A percentile compares a stretch with the other conserved stretches of the same genome.
phyloP scores from a whole-genome alignment of 2,888 invertebrate genomes.

The Listrodromus nycthemerus region DNA sequence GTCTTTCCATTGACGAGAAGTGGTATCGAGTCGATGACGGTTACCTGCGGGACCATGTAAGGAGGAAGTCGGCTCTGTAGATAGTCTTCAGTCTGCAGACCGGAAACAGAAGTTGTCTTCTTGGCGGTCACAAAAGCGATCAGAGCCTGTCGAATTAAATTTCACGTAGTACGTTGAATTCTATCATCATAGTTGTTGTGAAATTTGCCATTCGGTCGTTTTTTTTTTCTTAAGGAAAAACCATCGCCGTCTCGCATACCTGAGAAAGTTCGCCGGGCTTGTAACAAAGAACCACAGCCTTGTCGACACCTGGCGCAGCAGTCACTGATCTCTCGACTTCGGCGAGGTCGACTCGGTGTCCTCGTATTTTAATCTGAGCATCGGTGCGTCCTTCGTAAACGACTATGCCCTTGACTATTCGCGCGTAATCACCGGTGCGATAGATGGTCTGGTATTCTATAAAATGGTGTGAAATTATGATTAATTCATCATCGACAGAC shows the following conservation, averaged over 20 bases:
- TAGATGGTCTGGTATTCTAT: constrained; percentile 90
- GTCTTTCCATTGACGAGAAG: constrained; percentile 94
- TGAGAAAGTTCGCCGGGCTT: constrained; percentile 88
- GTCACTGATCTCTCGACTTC: constrained; percentile 92
- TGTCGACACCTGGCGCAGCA: constrained; percentile 88
- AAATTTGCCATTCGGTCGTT: constrained; percentile 13
- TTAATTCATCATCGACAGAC: not conserved
- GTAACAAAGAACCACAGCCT: constrained; percentile 92
- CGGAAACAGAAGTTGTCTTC: constrained; percentile 83
- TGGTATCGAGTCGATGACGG: constrained; percentile 91
- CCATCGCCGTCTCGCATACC: constrained; percentile 75
- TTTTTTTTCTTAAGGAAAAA: not conserved
- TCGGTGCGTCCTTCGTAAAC: constrained; percentile 94
- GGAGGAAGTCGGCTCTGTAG: constrained; percentile 88
- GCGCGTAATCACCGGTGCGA: constrained; percentile 94
- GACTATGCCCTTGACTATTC: constrained; percentile 88
- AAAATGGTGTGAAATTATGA: constrained; percentile 43
- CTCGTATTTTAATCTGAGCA: constrained; percentile 94
- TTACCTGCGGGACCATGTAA: constrained; percentile 92
- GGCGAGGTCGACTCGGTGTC: constrained; percentile 93
- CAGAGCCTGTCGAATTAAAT: constrained; percentile 87
- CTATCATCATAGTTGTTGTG: not conserved
- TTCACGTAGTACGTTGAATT: not conserved
- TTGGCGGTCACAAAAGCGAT: constrained; percentile 88
- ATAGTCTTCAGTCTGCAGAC: constrained; percentile 88